A percentile compares a stretch with the other conserved stretches of the same genome.
phyloP scores from a whole-genome alignment of 1,140 invertebrate species.

The Triops cancriformis region DNA sequence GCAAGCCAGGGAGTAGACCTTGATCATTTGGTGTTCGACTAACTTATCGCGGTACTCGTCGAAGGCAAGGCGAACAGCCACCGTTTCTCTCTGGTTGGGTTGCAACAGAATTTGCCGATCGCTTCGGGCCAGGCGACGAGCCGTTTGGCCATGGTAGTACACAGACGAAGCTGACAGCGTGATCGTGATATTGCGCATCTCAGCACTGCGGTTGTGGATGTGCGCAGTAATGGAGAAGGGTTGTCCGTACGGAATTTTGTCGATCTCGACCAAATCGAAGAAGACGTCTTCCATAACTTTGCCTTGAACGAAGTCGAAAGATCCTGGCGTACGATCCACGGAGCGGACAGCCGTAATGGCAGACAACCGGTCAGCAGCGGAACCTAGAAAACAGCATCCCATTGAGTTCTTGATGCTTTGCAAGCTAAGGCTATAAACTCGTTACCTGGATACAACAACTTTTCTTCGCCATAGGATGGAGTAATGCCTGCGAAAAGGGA shows the following conservation, averaged over 20 bases:
- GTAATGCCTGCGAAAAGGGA: not conserved
- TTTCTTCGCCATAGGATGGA: constrained; percentile 37
- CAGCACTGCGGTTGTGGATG: constrained; percentile 53
- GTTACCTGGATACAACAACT: constrained; percentile 22
- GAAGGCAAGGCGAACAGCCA: constrained; percentile 48
- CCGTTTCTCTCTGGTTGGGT: constrained; percentile 41
- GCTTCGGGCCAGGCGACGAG: constrained; percentile 34
- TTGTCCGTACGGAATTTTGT: constrained; percentile 58
- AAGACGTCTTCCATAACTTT: constrained; percentile 48
- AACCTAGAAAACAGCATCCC: constrained; percentile 15
- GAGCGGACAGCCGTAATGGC: constrained; percentile 34
- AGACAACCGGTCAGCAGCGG: constrained; percentile 35
- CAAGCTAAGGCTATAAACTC: not conserved
- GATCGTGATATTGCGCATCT: constrained; percentile 53
- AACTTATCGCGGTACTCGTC: constrained; percentile 61
- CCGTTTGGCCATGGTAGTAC: constrained; percentile 65
- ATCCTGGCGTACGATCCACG: constrained; percentile 29
- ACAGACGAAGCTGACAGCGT: constrained; percentile 56
- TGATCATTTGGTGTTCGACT: constrained; percentile 65
- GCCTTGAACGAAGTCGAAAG: constrained; percentile 35
- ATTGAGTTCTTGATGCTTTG: not conserved
- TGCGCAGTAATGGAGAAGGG: constrained; percentile 56
- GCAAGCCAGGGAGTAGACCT: constrained; percentile 57
- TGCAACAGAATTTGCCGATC: constrained; percentile 14
- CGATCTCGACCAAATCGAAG: constrained; percentile 58